Evolutionary conservation across 2,888 invertebrate genomes (phyloP).

Genomic region (Anorthoa munda): DNA sequence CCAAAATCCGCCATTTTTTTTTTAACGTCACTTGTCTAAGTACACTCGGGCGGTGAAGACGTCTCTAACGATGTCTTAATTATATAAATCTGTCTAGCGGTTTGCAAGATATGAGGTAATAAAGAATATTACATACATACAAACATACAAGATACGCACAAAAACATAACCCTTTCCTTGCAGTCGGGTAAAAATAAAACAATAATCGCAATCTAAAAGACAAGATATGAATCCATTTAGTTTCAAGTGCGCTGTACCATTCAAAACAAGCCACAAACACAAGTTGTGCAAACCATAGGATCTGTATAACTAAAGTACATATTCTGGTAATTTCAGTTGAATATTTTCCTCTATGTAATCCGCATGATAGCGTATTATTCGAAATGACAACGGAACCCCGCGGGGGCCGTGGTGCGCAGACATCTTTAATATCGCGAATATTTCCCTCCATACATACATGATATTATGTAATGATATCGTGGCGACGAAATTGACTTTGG

Average conservation of each 20-base stretch:
- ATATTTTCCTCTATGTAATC: slow-evolving; percentile 33
- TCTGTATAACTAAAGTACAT: slow-evolving; percentile 17
- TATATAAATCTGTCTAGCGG: too few species aligned
- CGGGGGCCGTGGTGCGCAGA: slow-evolving; percentile 37
- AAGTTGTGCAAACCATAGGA: not conserved
- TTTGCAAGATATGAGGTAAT: too few species aligned
- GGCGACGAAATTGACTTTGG: slow-evolving; percentile 39
- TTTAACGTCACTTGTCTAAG: too few species aligned
- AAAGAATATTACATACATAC: too few species aligned
- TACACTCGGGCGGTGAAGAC: too few species aligned
- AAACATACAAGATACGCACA: too few species aligned
- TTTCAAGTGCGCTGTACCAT: slow-evolving; percentile 3
- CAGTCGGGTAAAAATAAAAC: too few species aligned
- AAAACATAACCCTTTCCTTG: too few species aligned
- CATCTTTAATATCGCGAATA: slow-evolving; percentile 56
- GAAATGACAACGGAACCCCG: slow-evolving; percentile 51
- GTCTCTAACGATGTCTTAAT: too few species aligned
- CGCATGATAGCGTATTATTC: slow-evolving; percentile 48
- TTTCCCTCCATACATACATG: slow-evolving; percentile 39
- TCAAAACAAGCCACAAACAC: not conserved
- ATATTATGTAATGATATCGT: slow-evolving; percentile 49
- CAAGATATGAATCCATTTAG: slow-evolving; percentile 9
- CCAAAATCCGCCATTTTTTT: too few species aligned
- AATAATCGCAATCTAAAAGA: not conserved
- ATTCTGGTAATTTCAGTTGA: slow-evolving; percentile 31